Conservation (phyloP, 1,140 invertebrate species). For the Agrypnia vestita region DNA sequence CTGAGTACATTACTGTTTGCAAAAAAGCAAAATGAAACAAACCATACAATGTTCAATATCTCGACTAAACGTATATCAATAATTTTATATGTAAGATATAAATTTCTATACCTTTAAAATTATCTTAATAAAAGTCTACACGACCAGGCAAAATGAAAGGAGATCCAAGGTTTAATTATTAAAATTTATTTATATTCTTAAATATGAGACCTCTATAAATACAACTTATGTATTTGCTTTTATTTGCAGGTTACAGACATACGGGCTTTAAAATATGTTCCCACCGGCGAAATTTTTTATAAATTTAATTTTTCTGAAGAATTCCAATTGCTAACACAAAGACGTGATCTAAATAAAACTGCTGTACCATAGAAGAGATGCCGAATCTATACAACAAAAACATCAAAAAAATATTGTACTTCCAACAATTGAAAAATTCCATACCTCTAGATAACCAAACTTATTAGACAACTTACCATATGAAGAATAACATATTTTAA, state of each 20-base stretch:
- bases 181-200: not conserved
- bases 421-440: not conserved
- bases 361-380: not conserved
- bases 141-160: not conserved
- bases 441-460: not conserved
- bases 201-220: not conserved
- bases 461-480: not conserved
- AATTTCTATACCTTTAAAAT: too few relatives aligned
- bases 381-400: not conserved
- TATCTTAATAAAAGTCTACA: not conserved
- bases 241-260: not conserved
- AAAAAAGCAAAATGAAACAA: constrained; percentile 2
- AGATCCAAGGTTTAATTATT: not conserved
- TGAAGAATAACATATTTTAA: not conserved
- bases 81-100: too few relatives aligned
- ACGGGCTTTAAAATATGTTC: not conserved
- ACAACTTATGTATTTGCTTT: not conserved
- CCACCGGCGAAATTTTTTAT: constrained; percentile 2
- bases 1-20: too few relatives aligned
- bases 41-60: not conserved
- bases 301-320: constrained; percentile 5
- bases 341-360: not conserved
- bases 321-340: not conserved
- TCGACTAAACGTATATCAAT: not conserved
- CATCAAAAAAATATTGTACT: not conserved